These are phyloP conservation scores for Piscicola geometra DNA, from an alignment of 2,888 invertebrate species.

Conservation along the genomic window DNA sequence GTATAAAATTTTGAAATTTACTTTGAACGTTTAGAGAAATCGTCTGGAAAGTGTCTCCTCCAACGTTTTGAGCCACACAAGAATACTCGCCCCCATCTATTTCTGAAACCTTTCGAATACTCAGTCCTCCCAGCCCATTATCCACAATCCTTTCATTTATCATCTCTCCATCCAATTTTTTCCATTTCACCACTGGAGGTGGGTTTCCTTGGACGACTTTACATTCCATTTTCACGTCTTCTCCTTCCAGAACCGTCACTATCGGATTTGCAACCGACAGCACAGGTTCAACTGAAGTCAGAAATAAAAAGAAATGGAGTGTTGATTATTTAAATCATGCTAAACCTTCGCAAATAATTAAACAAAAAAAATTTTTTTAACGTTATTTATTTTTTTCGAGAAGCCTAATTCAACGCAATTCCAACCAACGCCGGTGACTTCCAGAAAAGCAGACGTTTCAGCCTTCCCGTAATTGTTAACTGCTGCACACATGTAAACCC, in stretches of 20 bases:
- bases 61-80: slow-evolving; percentile 54
- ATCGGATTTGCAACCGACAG: slow-evolving; percentile 56
- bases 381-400: no score
- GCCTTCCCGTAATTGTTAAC: slow-evolving; percentile 58
- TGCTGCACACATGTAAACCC: slow-evolving; percentile 58
- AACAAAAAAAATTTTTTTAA: no score
- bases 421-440: slow-evolving; percentile 59
- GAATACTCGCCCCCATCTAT: slow-evolving; percentile 55
- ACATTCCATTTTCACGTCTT: slow-evolving; percentile 55
- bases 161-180: no score
- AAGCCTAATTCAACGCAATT: no score
- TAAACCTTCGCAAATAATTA: no score
- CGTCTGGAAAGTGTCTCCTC: slow-evolving; percentile 49
- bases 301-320: no score
- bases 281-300: slow-evolving; percentile 54
- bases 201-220: slow-evolving; percentile 57
- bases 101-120: slow-evolving; percentile 49
- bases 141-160: slow-evolving; percentile 38
- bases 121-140: slow-evolving; percentile 49
- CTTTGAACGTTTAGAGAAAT: slow-evolving; percentile 52
- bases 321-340: no score
- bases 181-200: slow-evolving; percentile 54
- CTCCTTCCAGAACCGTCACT: slow-evolving; percentile 54
- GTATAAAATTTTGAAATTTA: no score
- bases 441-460: slow-evolving; percentile 55